Conservation (phyloP, 2,797 vertebrate genomes). For the Fundulus diaphanus region DNA sequence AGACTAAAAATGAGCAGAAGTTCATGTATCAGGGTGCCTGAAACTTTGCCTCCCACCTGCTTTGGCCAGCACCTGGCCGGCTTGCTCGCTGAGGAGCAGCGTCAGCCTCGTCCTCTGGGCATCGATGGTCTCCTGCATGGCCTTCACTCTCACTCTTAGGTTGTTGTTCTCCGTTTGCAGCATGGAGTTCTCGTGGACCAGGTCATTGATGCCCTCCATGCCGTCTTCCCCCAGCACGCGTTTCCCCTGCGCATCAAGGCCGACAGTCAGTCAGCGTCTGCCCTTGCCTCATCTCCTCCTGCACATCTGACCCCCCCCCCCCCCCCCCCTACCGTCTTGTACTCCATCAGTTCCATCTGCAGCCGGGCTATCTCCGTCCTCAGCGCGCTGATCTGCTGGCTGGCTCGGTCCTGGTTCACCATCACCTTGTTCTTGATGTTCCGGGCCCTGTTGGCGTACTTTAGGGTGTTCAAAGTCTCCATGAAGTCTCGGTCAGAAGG, state of each 20-base stretch:
- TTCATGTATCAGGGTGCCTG: too few species aligned
- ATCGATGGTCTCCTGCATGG: constrained; percentile 97
- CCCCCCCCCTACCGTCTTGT: constrained; percentile 88
- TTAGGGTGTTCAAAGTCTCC: constrained; percentile 96
- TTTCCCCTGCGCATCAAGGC: constrained; percentile 85
- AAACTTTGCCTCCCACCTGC: constrained; percentile 78
- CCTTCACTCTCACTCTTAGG: constrained; percentile 93
- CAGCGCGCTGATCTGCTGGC: constrained; percentile 94
- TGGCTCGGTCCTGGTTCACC: constrained; percentile 96
- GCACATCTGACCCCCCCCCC: not conserved
- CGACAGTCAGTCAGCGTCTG: not conserved
- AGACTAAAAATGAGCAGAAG: too few species aligned
- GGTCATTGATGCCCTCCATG: constrained; percentile 93
- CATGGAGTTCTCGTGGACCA: constrained; percentile 98
- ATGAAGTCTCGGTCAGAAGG: constrained; percentile 98
- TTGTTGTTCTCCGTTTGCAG: constrained; percentile 96
- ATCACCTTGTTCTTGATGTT: constrained; percentile 99
- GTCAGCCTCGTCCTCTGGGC: constrained; percentile 89
- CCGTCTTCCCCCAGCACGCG: constrained; percentile 95
- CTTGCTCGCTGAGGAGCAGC: constrained; percentile 91
- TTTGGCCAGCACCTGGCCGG: constrained; percentile 88
- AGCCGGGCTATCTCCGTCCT: constrained; percentile 93
- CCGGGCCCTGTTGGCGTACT: constrained; percentile 95
- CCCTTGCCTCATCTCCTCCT: not conserved
- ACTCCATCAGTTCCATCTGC: constrained; percentile 98